Evolutionary conservation across 2,113 vertebrate genomes (phyloP).

Genomic region (Ictalurus punctatus): DNA sequence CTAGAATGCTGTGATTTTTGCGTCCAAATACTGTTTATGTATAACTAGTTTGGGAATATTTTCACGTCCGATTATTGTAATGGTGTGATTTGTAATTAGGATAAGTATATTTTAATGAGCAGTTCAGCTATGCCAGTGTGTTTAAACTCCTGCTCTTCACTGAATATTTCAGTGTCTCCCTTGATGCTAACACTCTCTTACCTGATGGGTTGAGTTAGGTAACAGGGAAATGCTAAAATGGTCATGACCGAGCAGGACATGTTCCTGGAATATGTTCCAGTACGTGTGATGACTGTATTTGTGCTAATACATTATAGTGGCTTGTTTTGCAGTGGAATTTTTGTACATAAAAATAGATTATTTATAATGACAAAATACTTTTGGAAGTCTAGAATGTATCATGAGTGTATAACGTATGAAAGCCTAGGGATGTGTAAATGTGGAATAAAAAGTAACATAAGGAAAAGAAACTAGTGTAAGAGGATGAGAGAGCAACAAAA

Average conservation of each 20-base stretch:
- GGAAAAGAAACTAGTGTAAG: constrained; percentile 16
- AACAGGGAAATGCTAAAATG: neutral
- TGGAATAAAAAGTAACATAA: neutral
- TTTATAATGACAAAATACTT: constrained; percentile 56
- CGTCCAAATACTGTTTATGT: constrained; percentile 70
- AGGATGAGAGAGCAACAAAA: constrained; percentile 35
- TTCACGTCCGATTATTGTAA: constrained; percentile 72
- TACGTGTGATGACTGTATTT: constrained; percentile 61
- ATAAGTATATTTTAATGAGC: constrained; percentile 68
- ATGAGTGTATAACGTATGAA: neutral
- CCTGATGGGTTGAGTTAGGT: neutral
- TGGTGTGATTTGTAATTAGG: constrained; percentile 63
- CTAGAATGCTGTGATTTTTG: constrained; percentile 78
- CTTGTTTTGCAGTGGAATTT: constrained; percentile 71
- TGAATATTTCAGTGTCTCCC: neutral
- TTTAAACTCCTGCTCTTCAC: neutral
- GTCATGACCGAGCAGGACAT: constrained; percentile 64
- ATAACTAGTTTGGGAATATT: constrained; percentile 71
- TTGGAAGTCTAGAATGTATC: constrained; percentile 40
- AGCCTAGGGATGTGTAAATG: constrained; percentile 5
- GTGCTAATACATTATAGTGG: constrained; percentile 66
- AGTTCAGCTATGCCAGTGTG: constrained; percentile 62
- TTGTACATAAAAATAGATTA: constrained; percentile 69
- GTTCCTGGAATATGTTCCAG: constrained; percentile 69
- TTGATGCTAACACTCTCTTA: neutral